Percentiles rank a stretch among this genome's conserved stretches.
Evolutionary conservation across 2,888 invertebrate genomes (phyloP).

Genomic region (Epinotia bilunana): DNA sequence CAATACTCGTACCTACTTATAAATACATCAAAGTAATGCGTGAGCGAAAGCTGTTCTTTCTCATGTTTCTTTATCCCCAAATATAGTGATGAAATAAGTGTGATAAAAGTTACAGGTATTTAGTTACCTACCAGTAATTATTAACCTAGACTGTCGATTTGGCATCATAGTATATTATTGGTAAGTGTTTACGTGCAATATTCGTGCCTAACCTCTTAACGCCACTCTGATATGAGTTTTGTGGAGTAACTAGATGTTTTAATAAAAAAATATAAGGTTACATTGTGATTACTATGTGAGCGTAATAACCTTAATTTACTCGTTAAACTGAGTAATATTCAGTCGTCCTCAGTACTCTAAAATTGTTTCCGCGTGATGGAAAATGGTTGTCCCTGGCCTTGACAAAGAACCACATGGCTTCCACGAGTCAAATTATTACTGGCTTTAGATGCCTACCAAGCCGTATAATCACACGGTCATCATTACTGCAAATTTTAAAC

Average conservation of each 20-base stretch:
- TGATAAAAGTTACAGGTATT: no score
- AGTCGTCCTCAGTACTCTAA: neutral
- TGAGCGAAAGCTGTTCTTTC: no score
- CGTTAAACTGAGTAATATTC: neutral
- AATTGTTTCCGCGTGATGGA: conserved; percentile 33
- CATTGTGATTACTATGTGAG: neutral
- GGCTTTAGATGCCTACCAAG: conserved; percentile 22
- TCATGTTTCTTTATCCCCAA: no score
- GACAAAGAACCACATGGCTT: conserved; percentile 16
- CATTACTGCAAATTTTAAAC: conserved; percentile 39
- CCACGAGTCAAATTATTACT: conserved; percentile 37
- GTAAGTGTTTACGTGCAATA: conserved; percentile 56
- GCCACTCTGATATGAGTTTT: neutral
- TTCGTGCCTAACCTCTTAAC: neutral
- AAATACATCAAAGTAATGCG: no score
- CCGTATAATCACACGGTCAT: conserved; percentile 30
- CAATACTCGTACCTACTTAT: no score
- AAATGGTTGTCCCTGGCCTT: conserved; percentile 32
- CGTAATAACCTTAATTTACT: neutral
- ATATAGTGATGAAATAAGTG: no score
- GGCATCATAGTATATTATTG: conserved; percentile 62
- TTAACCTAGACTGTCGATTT: conserved; percentile 22
- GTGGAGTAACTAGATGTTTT: neutral
- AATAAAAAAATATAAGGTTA: no score
- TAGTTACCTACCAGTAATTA: no score